Evolutionary conservation across 1,140 invertebrate genomes (phyloP).

Genomic region (Cherax destructor): DNA sequence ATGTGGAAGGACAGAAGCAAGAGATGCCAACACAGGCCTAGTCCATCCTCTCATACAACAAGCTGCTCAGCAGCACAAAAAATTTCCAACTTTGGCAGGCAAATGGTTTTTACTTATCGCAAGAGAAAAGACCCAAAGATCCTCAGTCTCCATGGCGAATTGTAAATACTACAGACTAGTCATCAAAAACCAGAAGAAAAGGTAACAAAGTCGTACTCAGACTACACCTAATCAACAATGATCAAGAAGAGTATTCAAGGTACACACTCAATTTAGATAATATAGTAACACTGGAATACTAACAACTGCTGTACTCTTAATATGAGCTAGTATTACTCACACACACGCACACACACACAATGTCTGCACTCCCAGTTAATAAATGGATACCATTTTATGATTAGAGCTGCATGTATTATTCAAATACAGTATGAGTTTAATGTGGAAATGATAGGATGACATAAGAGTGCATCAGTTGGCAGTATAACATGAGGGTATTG

Average conservation of each 20-base stretch:
- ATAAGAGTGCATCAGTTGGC: slow-evolving; percentile 38
- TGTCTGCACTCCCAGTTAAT: background rate
- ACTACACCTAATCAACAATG: slow-evolving; percentile 61
- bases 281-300: slow-evolving; percentile 36
- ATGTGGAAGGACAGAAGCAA: slow-evolving; percentile 55
- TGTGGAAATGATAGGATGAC: slow-evolving; percentile 10
- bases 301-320: slow-evolving; percentile 39
- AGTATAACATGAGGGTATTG: slow-evolving; percentile 38
- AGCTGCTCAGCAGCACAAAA: slow-evolving; percentile 44
- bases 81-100: slow-evolving; percentile 54
- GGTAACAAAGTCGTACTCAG: slow-evolving; percentile 58
- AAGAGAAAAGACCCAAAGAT: slow-evolving; percentile 49
- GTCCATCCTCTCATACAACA: slow-evolving; percentile 35
- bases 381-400: slow-evolving; percentile 1
- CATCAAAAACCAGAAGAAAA: slow-evolving; percentile 59
- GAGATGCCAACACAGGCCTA: slow-evolving; percentile 39
- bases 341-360: background rate
- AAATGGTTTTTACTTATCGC: slow-evolving; percentile 52
- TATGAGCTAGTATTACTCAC: background rate
- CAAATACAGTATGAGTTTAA: background rate
- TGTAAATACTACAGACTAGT: slow-evolving; percentile 62
- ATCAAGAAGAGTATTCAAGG: slow-evolving; percentile 21
- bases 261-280: slow-evolving; percentile 19
- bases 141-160: slow-evolving; percentile 44
- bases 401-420: background rate